A percentile compares a stretch with the other conserved stretches of the same genome.
These are phyloP conservation scores for Agrilus mali DNA, from an alignment of 2,888 invertebrate species.

Conservation along the genomic window DNA sequence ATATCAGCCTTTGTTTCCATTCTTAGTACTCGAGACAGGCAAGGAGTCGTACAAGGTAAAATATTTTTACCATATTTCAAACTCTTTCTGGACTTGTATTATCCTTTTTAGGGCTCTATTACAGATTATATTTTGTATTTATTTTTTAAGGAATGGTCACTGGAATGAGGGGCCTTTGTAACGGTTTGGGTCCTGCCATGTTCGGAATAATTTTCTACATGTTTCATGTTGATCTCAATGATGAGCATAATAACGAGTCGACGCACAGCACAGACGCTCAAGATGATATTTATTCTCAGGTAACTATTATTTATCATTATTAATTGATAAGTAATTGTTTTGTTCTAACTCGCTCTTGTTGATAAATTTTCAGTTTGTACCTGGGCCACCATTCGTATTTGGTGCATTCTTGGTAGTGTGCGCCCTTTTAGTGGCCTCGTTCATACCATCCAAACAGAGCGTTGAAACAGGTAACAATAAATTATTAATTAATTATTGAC, in stretches of 20 bases:
- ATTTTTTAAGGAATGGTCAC: slow-evolving; percentile 77
- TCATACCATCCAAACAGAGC: slow-evolving; percentile 48
- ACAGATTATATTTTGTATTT: background rate
- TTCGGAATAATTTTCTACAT: slow-evolving; percentile 97
- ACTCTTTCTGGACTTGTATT: too few species aligned
- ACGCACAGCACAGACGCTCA: slow-evolving; percentile 39
- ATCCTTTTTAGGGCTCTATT: background rate
- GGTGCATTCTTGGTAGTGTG: slow-evolving; percentile 94
- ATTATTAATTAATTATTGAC: background rate
- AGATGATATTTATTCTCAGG: slow-evolving; percentile 41
- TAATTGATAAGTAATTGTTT: too few species aligned
- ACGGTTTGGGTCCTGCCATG: slow-evolving; percentile 96
- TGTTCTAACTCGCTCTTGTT: too few species aligned
- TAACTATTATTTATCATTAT: slow-evolving; percentile 14
- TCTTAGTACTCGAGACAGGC: slow-evolving; percentile 94
- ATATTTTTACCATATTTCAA: background rate
- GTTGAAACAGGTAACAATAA: slow-evolving; percentile 42
- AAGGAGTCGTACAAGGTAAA: slow-evolving; percentile 50
- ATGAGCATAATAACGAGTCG: slow-evolving; percentile 40
- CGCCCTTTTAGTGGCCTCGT: slow-evolving; percentile 84
- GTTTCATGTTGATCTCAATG: slow-evolving; percentile 95
- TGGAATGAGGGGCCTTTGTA: slow-evolving; percentile 95
- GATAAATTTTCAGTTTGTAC: slow-evolving; percentile 54
- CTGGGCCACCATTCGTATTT: slow-evolving; percentile 97
- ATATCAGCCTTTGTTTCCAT: slow-evolving; percentile 98